phyloP scores from a whole-genome alignment of 2,888 invertebrate genomes.

The Sympetrum striolatum region DNA sequence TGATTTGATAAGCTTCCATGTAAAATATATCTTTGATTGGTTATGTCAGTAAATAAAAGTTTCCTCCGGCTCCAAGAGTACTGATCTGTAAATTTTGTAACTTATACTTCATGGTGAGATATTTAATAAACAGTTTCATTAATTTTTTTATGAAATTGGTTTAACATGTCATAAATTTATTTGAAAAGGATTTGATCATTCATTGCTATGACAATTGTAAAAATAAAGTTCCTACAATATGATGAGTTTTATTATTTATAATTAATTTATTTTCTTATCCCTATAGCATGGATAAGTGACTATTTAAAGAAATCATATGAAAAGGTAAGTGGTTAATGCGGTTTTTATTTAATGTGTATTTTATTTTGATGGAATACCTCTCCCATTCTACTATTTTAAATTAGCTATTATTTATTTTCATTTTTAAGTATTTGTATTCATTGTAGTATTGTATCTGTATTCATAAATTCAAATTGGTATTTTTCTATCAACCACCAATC shows the following conservation, averaged over 20 bases:
- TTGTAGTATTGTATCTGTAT: no score
- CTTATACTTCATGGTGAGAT: not conserved
- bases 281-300: no score
- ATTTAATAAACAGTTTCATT: not conserved
- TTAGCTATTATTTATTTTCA: no score
- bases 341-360: no score
- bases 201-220: constrained; percentile 39
- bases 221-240: constrained; percentile 39
- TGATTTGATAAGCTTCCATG: not conserved
- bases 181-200: constrained; percentile 3
- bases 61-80: not conserved
- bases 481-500: no score
- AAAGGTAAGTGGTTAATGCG: no score
- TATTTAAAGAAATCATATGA: no score
- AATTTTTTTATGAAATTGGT: not conserved
- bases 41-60: not conserved
- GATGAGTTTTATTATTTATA: not conserved
- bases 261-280: not conserved
- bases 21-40: not conserved
- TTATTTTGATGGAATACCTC: no score
- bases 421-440: no score
- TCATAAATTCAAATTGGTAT: no score
- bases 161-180: not conserved
- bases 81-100: not conserved
- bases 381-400: no score